These are phyloP conservation scores for Drosophila kuntzei DNA, from an alignment of 2,888 invertebrate genomes.

Conservation along the genomic window DNA sequence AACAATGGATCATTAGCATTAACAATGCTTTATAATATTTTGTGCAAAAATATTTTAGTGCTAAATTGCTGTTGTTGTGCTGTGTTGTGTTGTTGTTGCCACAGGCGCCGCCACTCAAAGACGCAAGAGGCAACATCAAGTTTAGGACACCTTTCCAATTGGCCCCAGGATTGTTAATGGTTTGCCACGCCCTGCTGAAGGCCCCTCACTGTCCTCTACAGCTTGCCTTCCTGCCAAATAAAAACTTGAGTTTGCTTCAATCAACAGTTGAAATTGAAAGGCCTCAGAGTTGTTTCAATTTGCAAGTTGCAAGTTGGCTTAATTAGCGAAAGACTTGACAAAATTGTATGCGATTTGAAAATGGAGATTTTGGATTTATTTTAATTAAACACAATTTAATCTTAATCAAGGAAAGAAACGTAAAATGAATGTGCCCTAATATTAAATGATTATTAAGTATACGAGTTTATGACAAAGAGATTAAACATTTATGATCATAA, in stretches of 20 bases:
- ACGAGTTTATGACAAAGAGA: too few species aligned
- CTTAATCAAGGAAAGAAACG: too few species aligned
- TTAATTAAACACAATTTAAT: too few species aligned
- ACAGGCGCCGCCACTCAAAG: constrained; percentile 41
- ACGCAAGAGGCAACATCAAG: constrained; percentile 11
- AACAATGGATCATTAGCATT: constrained; percentile 61
- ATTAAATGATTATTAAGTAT: too few species aligned
- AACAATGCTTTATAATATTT: constrained; percentile 47
- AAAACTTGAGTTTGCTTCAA: constrained; percentile 12
- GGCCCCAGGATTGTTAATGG: constrained; percentile 57
- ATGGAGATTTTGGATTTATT: background rate
- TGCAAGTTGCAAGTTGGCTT: constrained; percentile 34
- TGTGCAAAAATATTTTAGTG: constrained; percentile 12
- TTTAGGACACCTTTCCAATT: constrained; percentile 62
- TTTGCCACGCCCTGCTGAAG: constrained; percentile 36
- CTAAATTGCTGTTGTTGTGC: constrained; percentile 6
- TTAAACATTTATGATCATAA: too few species aligned
- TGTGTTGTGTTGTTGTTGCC: constrained; percentile 33
- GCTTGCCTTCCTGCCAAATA: background rate
- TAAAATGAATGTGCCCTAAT: too few species aligned
- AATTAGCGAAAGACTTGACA: constrained; percentile 23
- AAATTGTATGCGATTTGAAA: background rate
- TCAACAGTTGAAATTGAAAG: constrained; percentile 40
- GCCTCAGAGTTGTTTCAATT: constrained; percentile 27
- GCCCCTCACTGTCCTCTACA: background rate